Base-by-base conservation (phyloP, 2,797 vertebrate species). In the Knipowitschia caucasica region DNA sequence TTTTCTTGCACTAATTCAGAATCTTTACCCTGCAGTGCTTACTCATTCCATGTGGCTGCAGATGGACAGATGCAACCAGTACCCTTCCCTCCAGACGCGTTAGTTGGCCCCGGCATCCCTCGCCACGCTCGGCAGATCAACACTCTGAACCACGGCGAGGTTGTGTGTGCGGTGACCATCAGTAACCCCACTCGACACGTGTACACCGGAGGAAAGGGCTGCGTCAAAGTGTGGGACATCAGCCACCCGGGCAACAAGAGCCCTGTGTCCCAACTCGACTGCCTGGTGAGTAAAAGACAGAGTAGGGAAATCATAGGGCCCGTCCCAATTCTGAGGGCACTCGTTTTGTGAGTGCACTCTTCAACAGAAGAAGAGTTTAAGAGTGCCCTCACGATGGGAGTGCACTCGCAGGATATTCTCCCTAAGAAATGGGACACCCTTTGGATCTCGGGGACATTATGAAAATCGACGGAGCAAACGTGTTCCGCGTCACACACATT, bases 221-320 rank as follows among this genome's bases (percentile, higher is more conserved):
- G 96, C 0, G 96, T 98, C 67, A 98, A 98, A 86, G 95, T 98
- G 77, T 98, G 96, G 96, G 96, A 98, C 73, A 98, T 98, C 78
- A 96, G 96, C 86, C 95, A 98, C 84, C 95, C 94, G 0, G 96
- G 95, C 81, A 95, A 94, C 90, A 98, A 98, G 89, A 98, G 93
- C 72, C 95, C 96, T 1, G 93, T 98, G 67, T 98, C 96, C 1
- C 96, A 98, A 85, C 92, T 98, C 3, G 96, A 98, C 80, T 98
- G 96, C 73, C 80, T 98, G 92, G 96, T 98, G 79, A 92, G 92
- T n/a, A n/a, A n/a, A n/a, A n/a, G n/a, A n/a, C n/a, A n/a, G n/a
- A n/a, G n/a, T n/a, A n/a, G n/a, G n/a, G n/a, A n/a, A n/a, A n/a
- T n/a, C n/a, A n/a, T n/a, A n/a, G n/a, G n/a, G n/a, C n/a, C n/a